Evolutionary conservation across 2,888 invertebrate species (phyloP).

Genomic region (Suillia variegata): DNA sequence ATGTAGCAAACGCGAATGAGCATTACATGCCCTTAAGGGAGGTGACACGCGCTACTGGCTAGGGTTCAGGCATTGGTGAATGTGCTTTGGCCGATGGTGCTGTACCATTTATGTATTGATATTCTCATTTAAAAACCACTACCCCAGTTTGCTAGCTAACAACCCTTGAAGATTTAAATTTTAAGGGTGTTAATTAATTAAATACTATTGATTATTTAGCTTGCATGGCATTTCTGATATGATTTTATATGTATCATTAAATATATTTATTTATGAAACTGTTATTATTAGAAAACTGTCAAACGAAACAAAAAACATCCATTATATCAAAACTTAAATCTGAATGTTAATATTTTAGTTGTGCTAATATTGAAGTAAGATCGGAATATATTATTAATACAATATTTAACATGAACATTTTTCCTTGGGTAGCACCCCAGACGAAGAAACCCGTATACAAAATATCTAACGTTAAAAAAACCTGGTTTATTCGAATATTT

Average conservation of each 20-base stretch:
- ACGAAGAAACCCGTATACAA: too few species aligned
- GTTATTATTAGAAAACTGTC: too few species aligned
- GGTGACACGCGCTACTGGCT: slow-evolving; percentile 57
- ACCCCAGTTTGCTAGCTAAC: not conserved
- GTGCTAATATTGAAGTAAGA: too few species aligned
- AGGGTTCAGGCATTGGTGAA: slow-evolving; percentile 52
- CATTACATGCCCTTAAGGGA: slow-evolving; percentile 47
- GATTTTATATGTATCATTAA: slow-evolving; percentile 10
- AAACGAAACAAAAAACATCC: too few species aligned
- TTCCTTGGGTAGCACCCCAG: too few species aligned
- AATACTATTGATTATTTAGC: slow-evolving; percentile 22
- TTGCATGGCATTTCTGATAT: too few species aligned
- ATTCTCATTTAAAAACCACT: slow-evolving; percentile 25
- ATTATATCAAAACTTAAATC: too few species aligned
- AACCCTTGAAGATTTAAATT: not conserved
- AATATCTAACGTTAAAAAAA: too few species aligned
- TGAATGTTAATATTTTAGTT: too few species aligned
- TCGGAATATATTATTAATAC: too few species aligned
- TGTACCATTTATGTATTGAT: slow-evolving; percentile 35
- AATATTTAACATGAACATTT: too few species aligned
- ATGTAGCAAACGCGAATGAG: slow-evolving; percentile 4
- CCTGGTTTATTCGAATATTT: too few species aligned
- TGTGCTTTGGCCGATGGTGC: slow-evolving; percentile 41
- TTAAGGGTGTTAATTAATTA: slow-evolving; percentile 20
- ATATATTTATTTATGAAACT: not conserved